These are phyloP conservation scores for Lichenostomus cassidix DNA, from an alignment of 2,113 vertebrate genomes.

Conservation along the genomic window DNA sequence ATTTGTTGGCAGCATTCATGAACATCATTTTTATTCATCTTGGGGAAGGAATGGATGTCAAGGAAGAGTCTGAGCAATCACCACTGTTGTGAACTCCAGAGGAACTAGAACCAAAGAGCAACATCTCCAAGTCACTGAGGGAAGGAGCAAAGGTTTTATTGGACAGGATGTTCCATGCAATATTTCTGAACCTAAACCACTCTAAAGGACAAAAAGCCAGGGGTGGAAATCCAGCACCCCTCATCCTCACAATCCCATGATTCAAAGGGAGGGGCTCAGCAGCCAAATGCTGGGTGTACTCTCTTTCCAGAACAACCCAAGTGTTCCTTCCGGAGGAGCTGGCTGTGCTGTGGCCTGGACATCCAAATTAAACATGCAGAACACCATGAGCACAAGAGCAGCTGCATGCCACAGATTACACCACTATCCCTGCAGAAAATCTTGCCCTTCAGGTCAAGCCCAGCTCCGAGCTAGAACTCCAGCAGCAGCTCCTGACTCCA, in stretches of 20 bases:
- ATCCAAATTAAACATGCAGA: background rate
- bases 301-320: background rate
- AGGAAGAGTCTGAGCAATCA: background rate
- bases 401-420: background rate
- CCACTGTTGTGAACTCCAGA: background rate
- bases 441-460: background rate
- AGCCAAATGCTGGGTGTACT: background rate
- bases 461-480: accelerated
- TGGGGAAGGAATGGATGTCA: background rate
- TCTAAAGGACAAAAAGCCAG: background rate
- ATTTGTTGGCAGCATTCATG: background rate
- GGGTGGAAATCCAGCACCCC: background rate
- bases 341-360: background rate
- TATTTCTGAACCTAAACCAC: background rate
- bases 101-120: background rate
- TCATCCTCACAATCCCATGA: background rate
- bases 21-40: background rate
- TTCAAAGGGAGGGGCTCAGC: background rate
- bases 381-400: background rate
- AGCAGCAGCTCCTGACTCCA: background rate
- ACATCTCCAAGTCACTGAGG: background rate
- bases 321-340: background rate
- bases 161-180: background rate
- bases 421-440: background rate
- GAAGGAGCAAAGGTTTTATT: background rate